Percentiles rank a stretch among this genome's conserved stretches.
phyloP scores from a whole-genome alignment of 2,888 invertebrate species.

The Lissonota sp. region DNA sequence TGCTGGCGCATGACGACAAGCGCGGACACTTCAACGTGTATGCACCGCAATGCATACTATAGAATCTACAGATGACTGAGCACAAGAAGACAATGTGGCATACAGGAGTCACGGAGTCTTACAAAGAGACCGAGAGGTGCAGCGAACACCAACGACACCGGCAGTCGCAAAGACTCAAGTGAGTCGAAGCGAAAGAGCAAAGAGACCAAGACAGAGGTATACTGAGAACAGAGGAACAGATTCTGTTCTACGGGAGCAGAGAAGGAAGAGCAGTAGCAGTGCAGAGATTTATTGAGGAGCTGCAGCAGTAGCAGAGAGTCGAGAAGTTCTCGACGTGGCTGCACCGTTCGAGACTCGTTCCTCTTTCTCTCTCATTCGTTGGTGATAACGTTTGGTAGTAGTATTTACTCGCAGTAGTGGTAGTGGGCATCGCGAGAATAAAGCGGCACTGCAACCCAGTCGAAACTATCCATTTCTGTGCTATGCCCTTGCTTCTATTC shows the following conservation, averaged over 20 bases:
- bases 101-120: slow-evolving; percentile 50
- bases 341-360: slow-evolving; percentile 35
- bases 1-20: slow-evolving; percentile 19
- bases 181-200: slow-evolving; percentile 49
- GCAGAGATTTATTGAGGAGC: slow-evolving; percentile 56
- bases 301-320: slow-evolving; percentile 67
- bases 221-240: slow-evolving; percentile 24
- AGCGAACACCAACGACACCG: slow-evolving; percentile 15
- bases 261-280: slow-evolving; percentile 52
- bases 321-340: slow-evolving; percentile 75
- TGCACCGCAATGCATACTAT: slow-evolving; percentile 33
- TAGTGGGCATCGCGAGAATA: slow-evolving; percentile 43
- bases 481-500: slow-evolving; percentile 29
- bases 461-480: slow-evolving; percentile 31
- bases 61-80: slow-evolving; percentile 37
- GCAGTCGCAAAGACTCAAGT: slow-evolving; percentile 50
- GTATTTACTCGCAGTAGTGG: slow-evolving; percentile 57
- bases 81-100: slow-evolving; percentile 51
- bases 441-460: slow-evolving; percentile 36
- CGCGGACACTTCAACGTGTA: slow-evolving; percentile 28
- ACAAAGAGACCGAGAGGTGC: slow-evolving; percentile 46
- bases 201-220: slow-evolving; percentile 23
- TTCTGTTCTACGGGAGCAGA: slow-evolving; percentile 44
- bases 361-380: slow-evolving; percentile 46
- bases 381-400: slow-evolving; percentile 60